These are phyloP conservation scores for Mus musculus DNA, from an alignment of 2,113 vertebrate species.

Conservation along the genomic window GRCm39 chr10:119049001-119049500, in stretches of 20 bases:
- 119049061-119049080: not conserved
- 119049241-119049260: no score
- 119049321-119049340: not conserved
- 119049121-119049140: slow-evolving; percentile 30
- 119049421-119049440: not conserved
- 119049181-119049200: not conserved
- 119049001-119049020: not conserved
- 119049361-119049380: not conserved
- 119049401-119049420: not conserved
- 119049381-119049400: not conserved
- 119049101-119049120: slow-evolving; percentile 12
- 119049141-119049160: slow-evolving; percentile 1
- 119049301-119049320: not conserved
- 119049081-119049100: not conserved
- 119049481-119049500: slow-evolving; percentile 99
- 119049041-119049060: not conserved
- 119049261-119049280: no score
- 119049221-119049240: not conserved
- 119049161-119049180: not conserved
- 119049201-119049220: no score
- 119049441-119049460: slow-evolving; percentile 94
- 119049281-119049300: not conserved
- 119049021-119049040: not conserved
- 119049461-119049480: slow-evolving; percentile 98
- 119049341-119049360: not conserved